Evolutionary conservation across 1,140 invertebrate species (phyloP).

Genomic region (Proales similis): DNA sequence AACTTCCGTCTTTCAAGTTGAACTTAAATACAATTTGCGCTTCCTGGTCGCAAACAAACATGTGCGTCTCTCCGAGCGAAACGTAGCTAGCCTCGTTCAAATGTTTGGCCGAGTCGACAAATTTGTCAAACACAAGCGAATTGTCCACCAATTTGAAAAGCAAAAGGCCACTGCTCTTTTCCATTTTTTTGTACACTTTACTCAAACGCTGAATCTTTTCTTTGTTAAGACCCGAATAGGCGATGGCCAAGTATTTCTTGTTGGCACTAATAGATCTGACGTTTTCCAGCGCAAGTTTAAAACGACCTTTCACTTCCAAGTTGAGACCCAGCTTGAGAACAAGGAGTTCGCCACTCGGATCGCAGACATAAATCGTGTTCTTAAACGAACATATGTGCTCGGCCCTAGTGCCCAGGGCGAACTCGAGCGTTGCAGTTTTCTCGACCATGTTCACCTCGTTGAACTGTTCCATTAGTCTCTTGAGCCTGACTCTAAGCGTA

Average conservation of each 20-base stretch:
- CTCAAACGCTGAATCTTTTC: background rate
- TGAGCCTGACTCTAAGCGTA: slow-evolving; percentile 28
- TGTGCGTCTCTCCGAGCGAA: background rate
- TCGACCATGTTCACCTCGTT: background rate
- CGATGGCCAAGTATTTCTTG: slow-evolving; percentile 12
- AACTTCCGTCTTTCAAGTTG: slow-evolving; percentile 1
- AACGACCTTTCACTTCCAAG: background rate
- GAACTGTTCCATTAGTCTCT: slow-evolving; percentile 10
- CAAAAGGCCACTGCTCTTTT: slow-evolving; percentile 4
- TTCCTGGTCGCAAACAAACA: slow-evolving; percentile 30
- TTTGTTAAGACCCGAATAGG: slow-evolving; percentile 8
- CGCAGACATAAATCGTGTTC: slow-evolving; percentile 6
- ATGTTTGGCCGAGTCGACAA: too few relatives aligned
- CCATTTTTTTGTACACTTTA: background rate
- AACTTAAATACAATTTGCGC: slow-evolving; percentile 9
- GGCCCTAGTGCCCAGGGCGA: background rate
- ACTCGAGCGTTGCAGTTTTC: background rate
- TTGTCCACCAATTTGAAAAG: slow-evolving; percentile 30
- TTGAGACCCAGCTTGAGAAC: background rate
- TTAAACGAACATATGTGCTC: background rate
- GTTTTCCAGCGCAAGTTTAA: slow-evolving; percentile 3
- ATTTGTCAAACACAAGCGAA: too few relatives aligned
- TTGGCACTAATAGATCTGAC: slow-evolving; percentile 1
- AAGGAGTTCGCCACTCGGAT: slow-evolving; percentile 8
- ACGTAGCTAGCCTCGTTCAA: too few relatives aligned